A percentile compares a stretch with the other conserved stretches of the same genome.
These are phyloP conservation scores for Hyles lineata DNA, from an alignment of 2,888 invertebrate genomes.

Conservation along the genomic window DNA sequence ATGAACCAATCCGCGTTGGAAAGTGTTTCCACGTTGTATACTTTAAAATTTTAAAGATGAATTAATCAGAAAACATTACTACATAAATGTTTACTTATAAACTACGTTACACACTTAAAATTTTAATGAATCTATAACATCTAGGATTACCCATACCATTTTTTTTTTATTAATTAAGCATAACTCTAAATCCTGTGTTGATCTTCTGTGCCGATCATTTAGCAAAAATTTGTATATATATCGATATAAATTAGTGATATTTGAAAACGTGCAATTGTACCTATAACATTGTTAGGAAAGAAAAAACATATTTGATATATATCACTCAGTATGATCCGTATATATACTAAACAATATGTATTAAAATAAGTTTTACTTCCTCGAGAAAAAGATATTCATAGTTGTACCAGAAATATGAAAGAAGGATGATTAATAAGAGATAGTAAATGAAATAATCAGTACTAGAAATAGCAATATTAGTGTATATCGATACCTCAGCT, in stretches of 20 bases:
- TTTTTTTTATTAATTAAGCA: constrained; percentile 22
- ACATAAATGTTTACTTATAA: constrained; percentile 29
- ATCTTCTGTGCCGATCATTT: constrained; percentile 19
- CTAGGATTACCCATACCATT: constrained; percentile 30
- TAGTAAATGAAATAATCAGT: not conserved
- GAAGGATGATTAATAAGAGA: not conserved
- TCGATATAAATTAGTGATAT: too few species aligned
- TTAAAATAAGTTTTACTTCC: too few species aligned
- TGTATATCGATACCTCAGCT: not conserved
- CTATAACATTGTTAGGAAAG: too few species aligned
- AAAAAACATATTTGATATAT: too few species aligned
- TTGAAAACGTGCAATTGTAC: too few species aligned
- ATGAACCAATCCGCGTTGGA: constrained; percentile 1
- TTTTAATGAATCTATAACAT: constrained; percentile 23
- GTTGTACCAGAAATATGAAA: not conserved
- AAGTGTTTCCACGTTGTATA: constrained; percentile 12
- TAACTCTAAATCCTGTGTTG: not conserved
- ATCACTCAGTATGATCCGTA: too few species aligned
- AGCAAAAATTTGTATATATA: not conserved
- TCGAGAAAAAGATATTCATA: too few species aligned
- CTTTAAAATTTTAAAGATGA: constrained; percentile 13
- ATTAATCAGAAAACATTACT: constrained; percentile 19
- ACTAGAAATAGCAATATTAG: not conserved
- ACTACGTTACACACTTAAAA: constrained; percentile 26
- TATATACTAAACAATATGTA: too few species aligned